A percentile compares a stretch with the other conserved stretches of the same genome.
Evolutionary conservation across 2,797 vertebrate species (phyloP).

Genomic region (Lerista edwardsae): DNA sequence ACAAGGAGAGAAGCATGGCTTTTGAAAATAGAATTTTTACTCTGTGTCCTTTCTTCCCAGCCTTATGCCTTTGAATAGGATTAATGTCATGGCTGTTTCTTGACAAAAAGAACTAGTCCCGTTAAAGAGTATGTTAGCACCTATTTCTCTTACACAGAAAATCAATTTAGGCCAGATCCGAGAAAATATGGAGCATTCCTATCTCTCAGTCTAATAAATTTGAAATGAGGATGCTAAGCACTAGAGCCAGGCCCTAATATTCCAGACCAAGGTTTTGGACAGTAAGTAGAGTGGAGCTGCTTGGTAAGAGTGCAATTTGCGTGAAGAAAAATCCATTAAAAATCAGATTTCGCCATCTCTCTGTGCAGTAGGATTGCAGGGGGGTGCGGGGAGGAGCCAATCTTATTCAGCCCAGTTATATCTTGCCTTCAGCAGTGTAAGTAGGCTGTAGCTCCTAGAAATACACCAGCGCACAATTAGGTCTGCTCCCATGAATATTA

Average conservation of each 20-base stretch:
- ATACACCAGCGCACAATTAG: neutral
- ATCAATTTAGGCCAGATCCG: slow-evolving; percentile 18
- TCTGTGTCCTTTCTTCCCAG: neutral
- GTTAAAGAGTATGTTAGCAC: slow-evolving; percentile 22
- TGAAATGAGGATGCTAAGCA: slow-evolving; percentile 12
- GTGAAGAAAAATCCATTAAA: slow-evolving; percentile 34
- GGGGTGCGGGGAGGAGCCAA: neutral
- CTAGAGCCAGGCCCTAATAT: slow-evolving; percentile 10
- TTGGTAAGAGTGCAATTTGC: slow-evolving; percentile 19
- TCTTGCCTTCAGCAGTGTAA: neutral
- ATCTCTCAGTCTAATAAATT: slow-evolving; percentile 6
- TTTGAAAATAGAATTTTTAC: slow-evolving; percentile 29
- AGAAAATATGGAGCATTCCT: slow-evolving; percentile 10
- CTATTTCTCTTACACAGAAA: slow-evolving; percentile 36
- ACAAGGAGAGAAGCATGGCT: neutral
- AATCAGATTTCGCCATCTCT: slow-evolving; percentile 19
- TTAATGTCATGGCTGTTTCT: slow-evolving; percentile 21
- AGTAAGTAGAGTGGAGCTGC: slow-evolving; percentile 13
- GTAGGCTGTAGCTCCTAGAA: neutral
- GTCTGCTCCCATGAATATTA: neutral
- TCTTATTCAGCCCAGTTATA: slow-evolving; percentile 12
- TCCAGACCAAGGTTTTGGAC: slow-evolving; percentile 11
- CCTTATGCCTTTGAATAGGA: slow-evolving; percentile 13
- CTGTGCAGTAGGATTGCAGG: neutral
- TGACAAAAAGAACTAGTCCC: neutral